These are phyloP conservation scores for Pogoniulus pusillus DNA, from an alignment of 2,797 vertebrate species.

Conservation along the genomic window DNA sequence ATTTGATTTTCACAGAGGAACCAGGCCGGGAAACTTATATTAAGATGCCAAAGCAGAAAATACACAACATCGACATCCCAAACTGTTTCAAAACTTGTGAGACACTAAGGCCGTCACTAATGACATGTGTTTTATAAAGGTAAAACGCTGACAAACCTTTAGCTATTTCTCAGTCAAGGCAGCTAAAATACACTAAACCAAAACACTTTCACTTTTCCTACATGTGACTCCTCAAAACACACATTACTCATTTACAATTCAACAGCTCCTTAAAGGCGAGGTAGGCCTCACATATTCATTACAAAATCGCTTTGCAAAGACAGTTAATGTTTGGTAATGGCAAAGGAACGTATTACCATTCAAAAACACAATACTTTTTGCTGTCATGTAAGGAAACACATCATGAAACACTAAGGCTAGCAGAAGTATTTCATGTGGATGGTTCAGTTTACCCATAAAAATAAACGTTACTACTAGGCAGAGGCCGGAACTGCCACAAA, in stretches of 20 bases:
- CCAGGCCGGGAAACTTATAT: background rate
- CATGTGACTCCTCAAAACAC: background rate
- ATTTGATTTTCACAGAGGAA: background rate
- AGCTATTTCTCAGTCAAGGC: background rate
- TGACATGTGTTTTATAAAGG: background rate
- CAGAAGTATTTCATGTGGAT: background rate
- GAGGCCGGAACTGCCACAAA: background rate
- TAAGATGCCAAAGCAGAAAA: background rate
- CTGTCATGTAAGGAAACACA: background rate
- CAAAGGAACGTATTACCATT: conserved; percentile 13
- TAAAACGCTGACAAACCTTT: background rate
- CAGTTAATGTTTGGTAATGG: conserved; percentile 10
- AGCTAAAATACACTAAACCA: background rate
- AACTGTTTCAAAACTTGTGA: background rate
- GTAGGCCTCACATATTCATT: conserved; percentile 5
- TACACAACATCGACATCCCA: background rate
- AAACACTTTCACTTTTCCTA: conserved; percentile 40
- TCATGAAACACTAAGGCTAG: background rate
- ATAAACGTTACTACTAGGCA: background rate
- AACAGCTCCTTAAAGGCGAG: background rate
- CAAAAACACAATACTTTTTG: background rate
- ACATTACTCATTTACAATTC: background rate
- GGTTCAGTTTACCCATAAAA: background rate
- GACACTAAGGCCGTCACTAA: background rate
- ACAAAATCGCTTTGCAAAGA: background rate